Base-by-base conservation (phyloP, 2,888 invertebrate species). In the Tenthredo livida region DNA sequence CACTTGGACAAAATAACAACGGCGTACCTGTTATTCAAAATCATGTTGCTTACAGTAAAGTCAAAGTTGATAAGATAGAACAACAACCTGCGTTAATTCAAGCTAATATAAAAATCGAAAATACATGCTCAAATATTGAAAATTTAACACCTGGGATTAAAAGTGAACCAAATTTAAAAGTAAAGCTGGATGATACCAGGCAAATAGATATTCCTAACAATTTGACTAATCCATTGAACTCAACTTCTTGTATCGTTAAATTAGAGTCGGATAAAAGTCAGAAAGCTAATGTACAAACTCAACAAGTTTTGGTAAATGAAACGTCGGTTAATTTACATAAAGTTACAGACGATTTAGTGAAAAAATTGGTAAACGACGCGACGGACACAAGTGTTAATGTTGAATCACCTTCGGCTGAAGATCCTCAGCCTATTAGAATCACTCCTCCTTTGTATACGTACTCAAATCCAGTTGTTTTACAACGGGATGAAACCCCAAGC, bases 381-480 rank as follows among this genome's bases (percentile, higher is more conserved):
- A 90, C 88, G 21, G 91, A 91, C 33, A 86, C 88, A 58, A 89
- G 87, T 86, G 90, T 90, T 72, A 88, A 88, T 82, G 89, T 91
- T n/a, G 90, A 91, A 84, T 93, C 93, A 65, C 93, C 93, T 0
- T 86, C 90, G 37, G 85, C 61, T 29, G 94, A 94, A 84, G 96
- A 96, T 90, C 96, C 96, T n/a, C 95, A 96, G 80, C 96, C 97
- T 21, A 95, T 96, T 87, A 94, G 97, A 87, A 95, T 96, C 85
- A 96, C 96, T 21, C 97, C 97, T 4, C 96, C 97, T 6, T 94
- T 97, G 25, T 97, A 97, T 91, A 97, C 97, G 0, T 97, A 97
- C 91, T 97, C 97, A 15, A 97, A 96, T 91, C 96, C 96, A 82
- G 93, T 93, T 72, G 97, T 96, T 90, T 95, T 96, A 90, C 93